Evolutionary conservation across 2,797 vertebrate genomes (phyloP), one percentile per base, ranked within the genome.

Genomic region (Vespertilio murinus): DNA sequence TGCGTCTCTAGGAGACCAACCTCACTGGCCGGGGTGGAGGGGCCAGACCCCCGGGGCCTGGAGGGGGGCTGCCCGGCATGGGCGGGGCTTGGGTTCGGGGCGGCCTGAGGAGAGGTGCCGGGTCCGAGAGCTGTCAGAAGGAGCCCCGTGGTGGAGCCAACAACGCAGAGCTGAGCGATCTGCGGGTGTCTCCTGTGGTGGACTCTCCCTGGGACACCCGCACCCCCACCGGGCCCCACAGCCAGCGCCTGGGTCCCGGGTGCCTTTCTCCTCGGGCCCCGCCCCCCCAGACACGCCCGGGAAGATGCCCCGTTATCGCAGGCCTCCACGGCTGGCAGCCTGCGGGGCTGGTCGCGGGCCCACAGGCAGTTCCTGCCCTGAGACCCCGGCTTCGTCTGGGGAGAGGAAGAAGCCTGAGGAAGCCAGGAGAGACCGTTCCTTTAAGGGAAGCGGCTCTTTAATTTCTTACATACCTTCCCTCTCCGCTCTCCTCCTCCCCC

Each of bases 391-490:
- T 17, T 33, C 2, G 2, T 22, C 42, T 88, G 12, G 14, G 9
- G 7, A 86, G 52, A 77, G 30, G 84, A 79, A 83, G 61, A 54
- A 70, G 38, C 7, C 6, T 6, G 35, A 79, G 86, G 61, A 54
- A 70, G 38, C 7, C 6, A 6, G 35, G 59, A 89, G 70, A 83
- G 65, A 74, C 47, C 64, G 42, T 4, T 35, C 52, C 8, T 69
- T 77, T 40, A 59, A 87, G 49, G 40, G 77, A 54, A 82, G 17
- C 67, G 70, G 35, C 16, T 82, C 45, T 93, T 74, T 33, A n/a
- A 52, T 64, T 61, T 47, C 87, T 69, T 47, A 74, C 79, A 71
- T 28, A 25, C 25, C 5, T 30, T 45, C 52, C 59, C 33, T 71
- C n/a, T 38, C 38, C 35, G 7, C 71, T 56, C 49, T n/a, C 75